Evolutionary conservation across 1,140 invertebrate species (phyloP), one percentile per base, ranked within the genome.

Genomic region (Lethocerus indicus): DNA sequence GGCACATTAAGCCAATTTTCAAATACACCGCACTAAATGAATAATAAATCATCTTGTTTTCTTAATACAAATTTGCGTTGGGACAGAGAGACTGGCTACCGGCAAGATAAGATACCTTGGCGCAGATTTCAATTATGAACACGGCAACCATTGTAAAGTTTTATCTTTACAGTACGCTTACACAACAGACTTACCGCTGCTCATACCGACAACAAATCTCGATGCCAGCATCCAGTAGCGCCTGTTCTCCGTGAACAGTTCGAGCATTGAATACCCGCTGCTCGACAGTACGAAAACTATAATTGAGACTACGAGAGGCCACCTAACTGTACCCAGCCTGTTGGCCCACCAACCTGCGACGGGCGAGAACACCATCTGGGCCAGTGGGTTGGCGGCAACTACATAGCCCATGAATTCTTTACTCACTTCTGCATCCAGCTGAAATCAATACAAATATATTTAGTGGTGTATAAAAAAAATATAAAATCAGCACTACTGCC

Each of bases 321-420:
- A 57, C 44, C 85, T 72, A 27, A 81, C 77, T 1, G 74, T 76
- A 21, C 75, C 74, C 4, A 78, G 62, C 57, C 72, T 76, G 64
- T 89, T 90, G 21, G 79, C 78, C 83, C 85, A 87, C 71, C 76
- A 80, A 16, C 89, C 89, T 48, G 90, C 72, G 50, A 91, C 61
- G 9, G 87, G 87, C 4, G 87, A 90, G 57, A 87, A 86, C 27
- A 89, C 61, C 73, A 92, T 80, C 70, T 92, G 87, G 3, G 81
- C 87, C 24, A 92, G 67, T 27, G 87, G 88, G 68, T 89, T 89
- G 12, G 83, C 81, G 14, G 86, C 87, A 20, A 92, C 83, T 13
- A 88, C 78, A 59, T 80, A 78, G 21, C 87, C 86, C 69, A 90
- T 78, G 59, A 84, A 84, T 64, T 82, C 79, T 61, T 89, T 87